Conservation (phyloP, 2,888 invertebrate genomes). For the Athalia cordata region DNA sequence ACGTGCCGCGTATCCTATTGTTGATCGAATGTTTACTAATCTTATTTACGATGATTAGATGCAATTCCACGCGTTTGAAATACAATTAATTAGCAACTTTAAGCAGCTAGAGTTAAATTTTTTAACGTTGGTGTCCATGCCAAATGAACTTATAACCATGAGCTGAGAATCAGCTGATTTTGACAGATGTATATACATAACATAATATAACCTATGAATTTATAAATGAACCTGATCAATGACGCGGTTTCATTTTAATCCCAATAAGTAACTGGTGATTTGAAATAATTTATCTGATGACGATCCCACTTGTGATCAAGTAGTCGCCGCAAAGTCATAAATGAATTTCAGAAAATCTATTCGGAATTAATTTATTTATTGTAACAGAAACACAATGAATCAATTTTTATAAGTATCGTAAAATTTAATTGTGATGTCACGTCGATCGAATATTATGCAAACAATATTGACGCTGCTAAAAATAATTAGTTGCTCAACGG, state of each 20-base stretch:
- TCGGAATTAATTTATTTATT: too few species aligned
- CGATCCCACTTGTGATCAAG: too few species aligned
- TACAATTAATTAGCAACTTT: background rate
- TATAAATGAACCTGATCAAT: slow-evolving; percentile 6
- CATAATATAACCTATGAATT: slow-evolving; percentile 46
- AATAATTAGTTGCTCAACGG: too few species aligned
- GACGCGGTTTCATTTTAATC: background rate
- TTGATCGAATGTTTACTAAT: background rate
- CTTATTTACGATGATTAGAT: background rate
- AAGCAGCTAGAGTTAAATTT: background rate
- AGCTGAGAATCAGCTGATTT: slow-evolving; percentile 58
- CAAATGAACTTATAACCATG: slow-evolving; percentile 23
- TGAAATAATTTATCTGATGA: too few species aligned
- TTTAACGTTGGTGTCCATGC: slow-evolving; percentile 36
- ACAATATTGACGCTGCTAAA: too few species aligned
- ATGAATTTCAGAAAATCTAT: too few species aligned
- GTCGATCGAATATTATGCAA: too few species aligned
- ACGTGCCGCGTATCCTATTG: background rate
- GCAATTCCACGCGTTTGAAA: slow-evolving; percentile 1
- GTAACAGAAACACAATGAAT: too few species aligned
- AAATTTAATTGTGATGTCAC: too few species aligned
- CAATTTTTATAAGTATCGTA: too few species aligned
- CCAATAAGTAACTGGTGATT: background rate
- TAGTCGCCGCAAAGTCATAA: too few species aligned
- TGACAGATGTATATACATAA: slow-evolving; percentile 57